Conservation (phyloP, 2,797 vertebrate genomes). For the Sebastes flavidus region DNA sequence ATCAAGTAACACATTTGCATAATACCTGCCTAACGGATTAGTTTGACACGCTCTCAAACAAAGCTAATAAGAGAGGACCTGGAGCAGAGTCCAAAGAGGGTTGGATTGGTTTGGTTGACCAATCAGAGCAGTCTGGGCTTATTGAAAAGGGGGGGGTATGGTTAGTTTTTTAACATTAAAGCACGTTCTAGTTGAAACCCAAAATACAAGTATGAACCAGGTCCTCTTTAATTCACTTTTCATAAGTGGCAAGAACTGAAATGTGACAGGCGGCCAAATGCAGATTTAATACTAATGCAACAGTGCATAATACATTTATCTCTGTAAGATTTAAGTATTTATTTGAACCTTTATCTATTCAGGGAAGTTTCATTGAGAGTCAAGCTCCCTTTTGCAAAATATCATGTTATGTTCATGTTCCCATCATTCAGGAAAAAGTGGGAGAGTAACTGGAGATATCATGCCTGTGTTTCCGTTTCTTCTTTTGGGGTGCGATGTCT, state of each 20-base stretch:
- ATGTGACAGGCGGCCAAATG: background rate
- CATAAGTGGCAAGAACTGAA: background rate
- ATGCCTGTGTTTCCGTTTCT: constrained; percentile 97
- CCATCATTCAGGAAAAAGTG: background rate
- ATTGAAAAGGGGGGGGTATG: too few species aligned
- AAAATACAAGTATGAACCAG: too few species aligned
- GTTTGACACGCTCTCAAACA: too few species aligned
- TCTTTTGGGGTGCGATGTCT: constrained; percentile 95
- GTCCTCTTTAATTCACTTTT: background rate
- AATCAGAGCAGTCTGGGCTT: too few species aligned
- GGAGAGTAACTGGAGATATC: constrained; percentile 11
- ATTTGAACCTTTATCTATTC: constrained; percentile 3
- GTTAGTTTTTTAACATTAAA: too few species aligned
- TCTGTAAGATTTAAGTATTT: background rate
- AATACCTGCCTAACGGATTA: too few species aligned
- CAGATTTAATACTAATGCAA: background rate
- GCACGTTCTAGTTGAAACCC: too few species aligned
- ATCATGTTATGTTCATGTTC: background rate
- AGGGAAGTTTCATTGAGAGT: background rate
- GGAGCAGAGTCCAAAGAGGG: too few species aligned
- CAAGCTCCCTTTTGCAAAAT: background rate
- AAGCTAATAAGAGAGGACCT: too few species aligned
- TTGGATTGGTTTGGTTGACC: too few species aligned
- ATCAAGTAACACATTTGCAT: too few species aligned
- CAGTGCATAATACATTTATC: background rate